Percentiles rank a stretch among this genome's conserved stretches.
Conservation (phyloP, 2,888 invertebrate genomes). For the Cephalotes varians region DNA sequence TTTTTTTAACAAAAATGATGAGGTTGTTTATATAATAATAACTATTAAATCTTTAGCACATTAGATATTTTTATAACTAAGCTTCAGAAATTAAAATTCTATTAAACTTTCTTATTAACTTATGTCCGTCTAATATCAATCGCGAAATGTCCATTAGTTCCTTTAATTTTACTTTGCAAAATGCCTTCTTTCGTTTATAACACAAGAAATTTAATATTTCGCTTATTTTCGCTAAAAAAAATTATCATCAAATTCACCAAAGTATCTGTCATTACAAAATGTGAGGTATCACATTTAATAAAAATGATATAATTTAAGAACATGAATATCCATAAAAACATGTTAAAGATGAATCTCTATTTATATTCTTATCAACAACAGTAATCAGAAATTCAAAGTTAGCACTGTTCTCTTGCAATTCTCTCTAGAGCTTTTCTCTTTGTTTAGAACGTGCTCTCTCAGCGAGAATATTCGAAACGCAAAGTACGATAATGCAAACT, state of each 20-base stretch:
- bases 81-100: background rate
- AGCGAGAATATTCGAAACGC: background rate
- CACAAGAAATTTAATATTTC: background rate
- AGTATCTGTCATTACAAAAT: background rate
- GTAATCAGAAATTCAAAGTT: background rate
- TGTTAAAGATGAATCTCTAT: background rate
- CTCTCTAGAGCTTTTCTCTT: background rate
- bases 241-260: background rate
- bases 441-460: background rate
- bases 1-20: background rate
- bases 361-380: background rate
- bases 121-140: background rate
- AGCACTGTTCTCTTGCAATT: background rate
- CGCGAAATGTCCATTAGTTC: background rate
- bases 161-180: background rate
- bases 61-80: background rate
- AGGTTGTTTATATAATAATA: background rate
- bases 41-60: background rate
- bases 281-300: background rate
- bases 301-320: conserved; percentile 17
- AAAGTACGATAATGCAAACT: conserved; percentile 14
- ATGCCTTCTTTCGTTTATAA: background rate
- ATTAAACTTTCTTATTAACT: too few relatives aligned
- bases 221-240: background rate
- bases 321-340: background rate